These are phyloP conservation scores for Chiroxiphia lanceolata DNA, from an alignment of 2,797 vertebrate genomes.

Conservation along the genomic window DNA sequence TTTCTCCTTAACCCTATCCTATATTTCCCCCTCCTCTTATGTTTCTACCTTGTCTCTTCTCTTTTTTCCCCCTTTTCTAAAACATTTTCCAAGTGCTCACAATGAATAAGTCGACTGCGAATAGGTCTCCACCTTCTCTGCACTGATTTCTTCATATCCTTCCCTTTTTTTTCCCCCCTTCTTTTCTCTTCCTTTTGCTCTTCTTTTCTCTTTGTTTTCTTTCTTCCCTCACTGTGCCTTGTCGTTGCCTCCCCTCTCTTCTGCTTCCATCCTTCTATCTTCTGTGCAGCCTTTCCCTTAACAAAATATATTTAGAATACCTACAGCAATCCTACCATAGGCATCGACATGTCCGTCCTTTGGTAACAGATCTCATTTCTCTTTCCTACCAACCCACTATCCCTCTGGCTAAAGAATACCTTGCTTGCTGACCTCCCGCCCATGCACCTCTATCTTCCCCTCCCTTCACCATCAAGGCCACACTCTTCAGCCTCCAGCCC, in stretches of 20 bases:
- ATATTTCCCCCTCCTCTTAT: background rate
- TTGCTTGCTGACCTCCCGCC: background rate
- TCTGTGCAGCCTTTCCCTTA: background rate
- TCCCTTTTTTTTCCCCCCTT: too few species aligned
- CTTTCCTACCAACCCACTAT: background rate
- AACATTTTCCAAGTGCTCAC: too few species aligned
- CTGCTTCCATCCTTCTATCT: background rate
- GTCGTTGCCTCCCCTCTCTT: too few species aligned
- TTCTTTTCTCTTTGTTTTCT: background rate
- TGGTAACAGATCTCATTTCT: background rate
- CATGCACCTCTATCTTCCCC: too few species aligned
- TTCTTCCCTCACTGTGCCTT: background rate
- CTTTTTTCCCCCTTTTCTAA: too few species aligned
- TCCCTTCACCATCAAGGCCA: background rate
- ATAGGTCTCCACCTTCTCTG: too few species aligned
- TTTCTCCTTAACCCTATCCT: background rate
- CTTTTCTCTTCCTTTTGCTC: too few species aligned
- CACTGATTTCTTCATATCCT: background rate
- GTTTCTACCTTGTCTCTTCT: background rate
- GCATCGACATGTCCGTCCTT: background rate
- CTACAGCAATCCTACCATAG: background rate
- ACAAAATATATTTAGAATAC: too few species aligned
- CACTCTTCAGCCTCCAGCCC: background rate
- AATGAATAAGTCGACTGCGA: background rate
- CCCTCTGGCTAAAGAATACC: background rate